Evolutionary conservation across 1,140 invertebrate genomes (phyloP).

Genomic region (Chlorops oryzae): DNA sequence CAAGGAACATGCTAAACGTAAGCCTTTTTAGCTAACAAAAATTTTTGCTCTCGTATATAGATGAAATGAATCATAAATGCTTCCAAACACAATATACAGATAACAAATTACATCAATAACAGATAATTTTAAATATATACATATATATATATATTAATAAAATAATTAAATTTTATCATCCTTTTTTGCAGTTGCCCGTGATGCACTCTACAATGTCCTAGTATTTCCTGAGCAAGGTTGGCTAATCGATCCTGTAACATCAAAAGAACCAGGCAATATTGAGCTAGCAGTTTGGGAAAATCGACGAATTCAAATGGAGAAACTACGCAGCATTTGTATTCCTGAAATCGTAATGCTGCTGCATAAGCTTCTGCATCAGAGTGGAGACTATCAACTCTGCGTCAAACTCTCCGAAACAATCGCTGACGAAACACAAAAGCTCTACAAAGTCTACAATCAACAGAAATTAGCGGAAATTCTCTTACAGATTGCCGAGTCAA

Average conservation of each 20-base stretch:
- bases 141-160: too few relatives aligned
- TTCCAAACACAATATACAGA: too few relatives aligned
- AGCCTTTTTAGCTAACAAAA: too few relatives aligned
- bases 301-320: slow-evolving; percentile 59
- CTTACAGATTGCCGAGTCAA: slow-evolving; percentile 72
- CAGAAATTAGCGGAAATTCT: slow-evolving; percentile 70
- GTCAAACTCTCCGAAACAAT: slow-evolving; percentile 74
- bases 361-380: slow-evolving; percentile 69
- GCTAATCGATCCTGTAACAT: slow-evolving; percentile 65
- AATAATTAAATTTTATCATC: slow-evolving; percentile 3
- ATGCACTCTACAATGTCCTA: slow-evolving; percentile 79
- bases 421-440: slow-evolving; percentile 66
- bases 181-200: slow-evolving; percentile 60
- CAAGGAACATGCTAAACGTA: slow-evolving; percentile 58
- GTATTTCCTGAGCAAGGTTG: slow-evolving; percentile 85
- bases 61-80: too few relatives aligned
- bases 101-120: too few relatives aligned
- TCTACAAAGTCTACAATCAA: slow-evolving; percentile 76
- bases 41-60: background rate
- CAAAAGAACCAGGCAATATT: slow-evolving; percentile 29
- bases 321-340: slow-evolving; percentile 72
- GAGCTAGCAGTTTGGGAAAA: slow-evolving; percentile 30
- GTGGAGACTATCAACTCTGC: slow-evolving; percentile 69
- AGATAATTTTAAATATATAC: too few relatives aligned
- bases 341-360: slow-evolving; percentile 77